phyloP scores from a whole-genome alignment of 2,888 invertebrate genomes.

The Habrosyne pyritoides region DNA sequence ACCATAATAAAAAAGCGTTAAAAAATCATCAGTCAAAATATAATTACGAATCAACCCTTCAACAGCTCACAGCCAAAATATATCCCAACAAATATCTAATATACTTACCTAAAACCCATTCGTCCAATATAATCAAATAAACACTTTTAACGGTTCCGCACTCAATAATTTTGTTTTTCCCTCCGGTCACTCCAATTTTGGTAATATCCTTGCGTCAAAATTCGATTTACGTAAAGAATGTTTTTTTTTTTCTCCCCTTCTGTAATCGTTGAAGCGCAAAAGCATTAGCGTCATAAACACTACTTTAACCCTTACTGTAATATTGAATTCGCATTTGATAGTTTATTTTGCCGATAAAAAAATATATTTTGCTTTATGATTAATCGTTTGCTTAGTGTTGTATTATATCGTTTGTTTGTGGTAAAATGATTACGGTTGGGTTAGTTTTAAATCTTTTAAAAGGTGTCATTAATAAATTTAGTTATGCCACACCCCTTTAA shows the following conservation, averaged over 20 bases:
- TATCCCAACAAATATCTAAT: conserved; percentile 32
- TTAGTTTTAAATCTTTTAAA: conserved; percentile 46
- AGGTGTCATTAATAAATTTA: conserved; percentile 42
- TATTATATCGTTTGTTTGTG: conserved; percentile 65
- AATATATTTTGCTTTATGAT: conserved; percentile 51
- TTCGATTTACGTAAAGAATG: conserved; percentile 73
- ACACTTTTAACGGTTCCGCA: conserved; percentile 62
- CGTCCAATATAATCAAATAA: conserved; percentile 65
- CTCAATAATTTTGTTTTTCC: conserved; percentile 70
- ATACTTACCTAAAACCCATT: conserved; percentile 48
- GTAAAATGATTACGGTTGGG: conserved; percentile 61
- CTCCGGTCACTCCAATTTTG: conserved; percentile 73
- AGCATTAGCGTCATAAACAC: conserved; percentile 62
- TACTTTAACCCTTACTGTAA: conserved; percentile 43
- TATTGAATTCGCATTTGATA: conserved; percentile 48
- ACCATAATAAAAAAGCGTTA: too few relatives aligned
- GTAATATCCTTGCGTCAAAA: conserved; percentile 71
- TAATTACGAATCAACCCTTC: conserved; percentile 10
- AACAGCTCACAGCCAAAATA: conserved; percentile 20
- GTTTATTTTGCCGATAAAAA: conserved; percentile 46
- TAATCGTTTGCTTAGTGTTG: conserved; percentile 56
- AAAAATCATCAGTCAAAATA: too few relatives aligned
- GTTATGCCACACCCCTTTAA: conserved; percentile 56
- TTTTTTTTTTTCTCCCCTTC: conserved; percentile 56
- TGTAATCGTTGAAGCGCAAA: conserved; percentile 59